A percentile compares a stretch with the other conserved stretches of the same genome.
Evolutionary conservation across 2,888 invertebrate genomes (phyloP).

Genomic region (Muscina levida): DNA sequence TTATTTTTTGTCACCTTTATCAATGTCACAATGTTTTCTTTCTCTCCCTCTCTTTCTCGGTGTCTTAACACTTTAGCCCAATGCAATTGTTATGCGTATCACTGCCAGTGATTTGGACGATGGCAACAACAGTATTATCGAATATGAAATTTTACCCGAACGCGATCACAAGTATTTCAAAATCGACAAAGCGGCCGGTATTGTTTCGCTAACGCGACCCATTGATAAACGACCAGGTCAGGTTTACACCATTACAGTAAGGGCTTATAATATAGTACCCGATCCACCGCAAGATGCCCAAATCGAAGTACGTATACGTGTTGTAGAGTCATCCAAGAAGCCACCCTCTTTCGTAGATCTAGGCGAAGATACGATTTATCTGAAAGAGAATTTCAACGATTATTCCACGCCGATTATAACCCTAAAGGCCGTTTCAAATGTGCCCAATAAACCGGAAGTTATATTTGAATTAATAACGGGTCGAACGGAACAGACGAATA

Average conservation of each 20-base stretch:
- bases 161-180: constrained; percentile 86
- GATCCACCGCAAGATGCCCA: constrained; percentile 82
- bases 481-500: constrained; percentile 92
- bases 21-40: constrained; percentile 30
- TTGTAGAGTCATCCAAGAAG: constrained; percentile 93
- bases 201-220: constrained; percentile 84
- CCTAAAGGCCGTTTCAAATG: constrained; percentile 89
- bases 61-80: constrained; percentile 74
- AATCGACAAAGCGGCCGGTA: constrained; percentile 90
- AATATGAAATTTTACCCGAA: constrained; percentile 82
- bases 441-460: constrained; percentile 86
- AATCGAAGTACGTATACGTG: constrained; percentile 90
- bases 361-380: constrained; percentile 80
- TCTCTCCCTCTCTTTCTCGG: constrained; percentile 57
- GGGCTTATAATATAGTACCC: constrained; percentile 78
- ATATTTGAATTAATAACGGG: constrained; percentile 91
- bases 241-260: constrained; percentile 78
- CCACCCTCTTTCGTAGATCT: constrained; percentile 87
- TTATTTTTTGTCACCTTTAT: neutral
- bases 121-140: constrained; percentile 92
- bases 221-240: constrained; percentile 79
- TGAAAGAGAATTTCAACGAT: constrained; percentile 88
- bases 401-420: constrained; percentile 86
- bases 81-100: constrained; percentile 89
- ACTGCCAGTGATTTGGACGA: constrained; percentile 96